Evolutionary conservation across 2,888 invertebrate genomes (phyloP), one percentile per base, ranked within the genome.

Genomic region (Pyrochroa serraticornis): DNA sequence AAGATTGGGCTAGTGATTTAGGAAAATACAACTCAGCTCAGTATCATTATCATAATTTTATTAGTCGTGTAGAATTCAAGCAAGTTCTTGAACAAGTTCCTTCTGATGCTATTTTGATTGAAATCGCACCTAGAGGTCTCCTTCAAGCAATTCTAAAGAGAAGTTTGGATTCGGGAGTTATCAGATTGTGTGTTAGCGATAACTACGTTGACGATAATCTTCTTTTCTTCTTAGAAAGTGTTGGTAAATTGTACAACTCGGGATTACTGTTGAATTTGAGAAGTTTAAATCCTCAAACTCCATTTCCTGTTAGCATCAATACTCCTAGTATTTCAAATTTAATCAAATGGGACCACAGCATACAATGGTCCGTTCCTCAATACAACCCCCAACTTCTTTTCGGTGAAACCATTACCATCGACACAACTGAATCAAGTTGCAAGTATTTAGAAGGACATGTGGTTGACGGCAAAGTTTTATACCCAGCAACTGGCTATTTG

Each of bases 281-380:
- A 1, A 86, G 87, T 48, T 81, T 96, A 39, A 94, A 92, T 78
- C 89, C 91, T n/a, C 52, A 60, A 0, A 78, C 82, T 7, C 80
- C 91, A 0, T 93, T 86, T 77, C 95, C 95, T 0, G 95, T 95
- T 2, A 88, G 92, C 0, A 84, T 88, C n/a, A 88, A 89, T 0
- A 95, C 95, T 0, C 91, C 93, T 0, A 91, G 91, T 87, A 82
- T 95, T 34, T 84, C 91, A 0, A 89, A 92, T 8, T 79, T 91
- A 1, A 84, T 96, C n/a, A 85, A 85, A 60, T 95, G 95, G 95
- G 92, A 95, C 69, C 95, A 95, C 70, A 84, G 85, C 30, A 87
- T 87, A 55, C 87, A 89, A 63, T 91, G 90, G 90, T 81, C 86
- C 65, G 87, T 89, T 1, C 87, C 88, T 0, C 84, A 85, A 43